Percentiles rank a stretch among this genome's conserved stretches.
These are phyloP conservation scores for Argya squamiceps DNA, from an alignment of 2,797 vertebrate genomes.

Conservation along the genomic window DNA sequence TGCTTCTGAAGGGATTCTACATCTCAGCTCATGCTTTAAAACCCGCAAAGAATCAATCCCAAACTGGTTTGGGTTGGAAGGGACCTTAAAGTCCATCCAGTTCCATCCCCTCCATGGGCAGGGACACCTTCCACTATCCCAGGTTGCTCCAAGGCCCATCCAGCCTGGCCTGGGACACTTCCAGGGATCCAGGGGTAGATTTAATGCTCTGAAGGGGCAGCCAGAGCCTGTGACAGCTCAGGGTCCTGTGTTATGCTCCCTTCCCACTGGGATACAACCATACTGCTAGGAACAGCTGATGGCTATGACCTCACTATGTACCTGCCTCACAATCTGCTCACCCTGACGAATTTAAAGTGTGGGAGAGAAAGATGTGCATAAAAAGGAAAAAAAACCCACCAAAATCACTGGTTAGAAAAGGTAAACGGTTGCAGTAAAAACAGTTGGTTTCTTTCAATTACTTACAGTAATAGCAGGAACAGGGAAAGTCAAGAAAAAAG, in stretches of 20 bases:
- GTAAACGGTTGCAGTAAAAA: neutral
- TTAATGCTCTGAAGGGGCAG: neutral
- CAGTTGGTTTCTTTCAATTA: constrained; percentile 33
- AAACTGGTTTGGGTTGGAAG: neutral
- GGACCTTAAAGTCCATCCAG: neutral
- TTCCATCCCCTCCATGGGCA: neutral
- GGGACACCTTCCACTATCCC: neutral
- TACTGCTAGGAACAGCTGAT: neutral
- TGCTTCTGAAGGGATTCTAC: neutral
- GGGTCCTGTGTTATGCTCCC: no score
- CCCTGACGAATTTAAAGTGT: neutral
- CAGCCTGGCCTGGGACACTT: rapidly evolving
- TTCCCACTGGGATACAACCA: neutral
- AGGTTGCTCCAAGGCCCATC: neutral
- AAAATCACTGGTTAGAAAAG: neutral
- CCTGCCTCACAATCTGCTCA: neutral
- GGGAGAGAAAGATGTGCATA: neutral
- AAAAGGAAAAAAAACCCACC: neutral
- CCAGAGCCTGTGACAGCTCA: neutral
- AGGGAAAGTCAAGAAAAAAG: constrained; percentile 53
- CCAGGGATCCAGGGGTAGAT: neutral
- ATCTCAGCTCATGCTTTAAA: neutral
- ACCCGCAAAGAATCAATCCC: neutral
- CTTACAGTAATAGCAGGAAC: constrained; percentile 56
- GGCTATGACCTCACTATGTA: neutral